phyloP scores from a whole-genome alignment of 2,888 invertebrate species.

The Thecophora atra region DNA sequence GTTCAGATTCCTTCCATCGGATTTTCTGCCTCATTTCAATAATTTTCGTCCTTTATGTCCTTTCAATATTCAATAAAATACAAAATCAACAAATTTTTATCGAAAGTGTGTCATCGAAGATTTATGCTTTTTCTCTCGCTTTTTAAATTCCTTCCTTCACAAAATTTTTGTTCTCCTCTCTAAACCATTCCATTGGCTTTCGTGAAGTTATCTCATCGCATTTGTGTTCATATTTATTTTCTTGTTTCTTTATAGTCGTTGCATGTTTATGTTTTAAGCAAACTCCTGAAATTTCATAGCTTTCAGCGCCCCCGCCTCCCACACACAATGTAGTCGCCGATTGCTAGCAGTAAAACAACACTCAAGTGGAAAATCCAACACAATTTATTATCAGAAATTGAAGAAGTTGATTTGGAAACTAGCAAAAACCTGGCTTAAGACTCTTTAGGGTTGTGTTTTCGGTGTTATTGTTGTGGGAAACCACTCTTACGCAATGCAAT shows the following conservation, averaged over 20 bases:
- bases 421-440: constrained; percentile 18
- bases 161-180: too few relatives aligned
- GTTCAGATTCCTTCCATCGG: not conserved
- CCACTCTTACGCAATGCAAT: too few relatives aligned
- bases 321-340: not conserved
- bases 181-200: too few relatives aligned
- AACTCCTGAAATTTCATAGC: constrained; percentile 28
- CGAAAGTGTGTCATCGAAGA: too few relatives aligned
- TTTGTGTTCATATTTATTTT: not conserved
- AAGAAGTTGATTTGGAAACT: constrained; percentile 8
- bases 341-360: constrained; percentile 8
- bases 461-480: too few relatives aligned
- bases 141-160: not conserved
- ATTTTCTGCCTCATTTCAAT: not conserved
- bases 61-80: too few relatives aligned
- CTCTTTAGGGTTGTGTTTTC: too few relatives aligned
- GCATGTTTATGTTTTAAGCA: constrained; percentile 19
- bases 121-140: not conserved
- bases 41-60: too few relatives aligned
- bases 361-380: constrained; percentile 33
- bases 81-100: too few relatives aligned
- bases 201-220: too few relatives aligned
- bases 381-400: constrained; percentile 33
- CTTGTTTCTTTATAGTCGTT: constrained; percentile 18
- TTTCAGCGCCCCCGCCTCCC: constrained; percentile 14